phyloP scores from a whole-genome alignment of 2,888 invertebrate genomes.

The Drosophila meridionalis region DNA sequence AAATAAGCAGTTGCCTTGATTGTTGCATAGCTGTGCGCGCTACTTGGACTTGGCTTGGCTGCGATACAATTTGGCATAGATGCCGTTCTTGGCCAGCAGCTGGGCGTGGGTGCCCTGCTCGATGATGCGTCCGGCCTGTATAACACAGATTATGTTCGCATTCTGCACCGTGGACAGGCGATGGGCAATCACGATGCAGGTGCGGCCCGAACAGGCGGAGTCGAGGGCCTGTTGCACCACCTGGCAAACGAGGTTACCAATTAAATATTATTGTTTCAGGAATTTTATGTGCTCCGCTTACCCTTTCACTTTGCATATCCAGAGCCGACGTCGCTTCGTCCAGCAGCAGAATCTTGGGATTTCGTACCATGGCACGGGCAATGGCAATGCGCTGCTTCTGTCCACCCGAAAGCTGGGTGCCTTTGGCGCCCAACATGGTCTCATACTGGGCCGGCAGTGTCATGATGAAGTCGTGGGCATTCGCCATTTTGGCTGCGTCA shows the following conservation, averaged over 20 bases:
- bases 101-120: constrained; percentile 92
- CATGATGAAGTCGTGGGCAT: constrained; percentile 93
- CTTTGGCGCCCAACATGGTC: constrained; percentile 90
- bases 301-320: constrained; percentile 91
- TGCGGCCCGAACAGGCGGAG: constrained; percentile 91
- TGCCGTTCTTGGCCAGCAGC: constrained; percentile 88
- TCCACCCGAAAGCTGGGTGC: constrained; percentile 92
- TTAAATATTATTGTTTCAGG: background rate
- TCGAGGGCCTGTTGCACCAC: constrained; percentile 94
- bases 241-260: constrained; percentile 44
- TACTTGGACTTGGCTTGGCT: constrained; percentile 85
- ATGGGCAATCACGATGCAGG: constrained; percentile 94
- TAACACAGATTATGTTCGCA: constrained; percentile 93
- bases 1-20: background rate
- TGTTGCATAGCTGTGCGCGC: constrained; percentile 5
- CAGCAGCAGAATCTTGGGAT: constrained; percentile 89
- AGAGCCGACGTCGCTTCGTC: constrained; percentile 93
- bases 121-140: constrained; percentile 90
- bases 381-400: constrained; percentile 95
- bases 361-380: constrained; percentile 90
- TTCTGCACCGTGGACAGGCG: constrained; percentile 92
- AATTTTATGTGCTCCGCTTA: constrained; percentile 74
- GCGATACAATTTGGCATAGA: constrained; percentile 88
- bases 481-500: constrained; percentile 91
- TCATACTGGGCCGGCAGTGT: constrained; percentile 91